Evolutionary conservation across 2,113 vertebrate species (phyloP), one percentile per base, ranked within the genome.

Genomic region (Megatriorchis doriae): DNA sequence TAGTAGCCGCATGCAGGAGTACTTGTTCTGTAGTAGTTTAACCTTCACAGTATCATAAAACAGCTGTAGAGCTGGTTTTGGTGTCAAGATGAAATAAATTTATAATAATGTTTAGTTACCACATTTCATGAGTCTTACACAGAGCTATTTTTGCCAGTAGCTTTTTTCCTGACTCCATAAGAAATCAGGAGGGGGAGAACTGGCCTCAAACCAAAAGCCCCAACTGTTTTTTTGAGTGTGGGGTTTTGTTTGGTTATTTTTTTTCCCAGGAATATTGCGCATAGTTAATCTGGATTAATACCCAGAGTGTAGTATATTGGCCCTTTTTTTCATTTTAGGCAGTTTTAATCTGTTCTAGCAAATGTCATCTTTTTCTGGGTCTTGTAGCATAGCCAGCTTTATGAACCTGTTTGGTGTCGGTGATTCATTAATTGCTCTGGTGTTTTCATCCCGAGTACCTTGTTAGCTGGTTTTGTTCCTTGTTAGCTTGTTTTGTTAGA

Each of bases 81-180:
- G 79, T 95, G 93, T 96, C 90, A 92, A 71, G 74, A 94, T 90
- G 87, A 93, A 97, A 97, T 94, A 90, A 93, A 95, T 96, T 90
- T 90, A 40, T 81, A 91, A 38, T 95, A 88, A 88, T 90, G 55
- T 91, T 96, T 94, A 71, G 91, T 86, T 94, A 86, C 31, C 63
- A 50, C 73, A 85, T 87, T 91, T 97, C 1, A 11, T 66, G 81
- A 91, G 38, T 31, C 73, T 84, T 87, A 38, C 43, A 58, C 36
- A 58, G 34, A 88, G 36, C 73, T 91, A 6, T 82, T 93, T 90
- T 83, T 90, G 84, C 70, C 15, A 2, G n/a, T 55, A 80, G 71
- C 42, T 72, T 88, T 88, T 88, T 85, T 77, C 14, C 66, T 90
- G 66, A 75, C 70, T 91, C 79, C 4, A 0, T 68, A 42, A 93